A percentile compares a stretch with the other conserved stretches of the same genome.
Evolutionary conservation across 2,113 vertebrate genomes (phyloP).

Genomic region (Muscicapa adusta): DNA sequence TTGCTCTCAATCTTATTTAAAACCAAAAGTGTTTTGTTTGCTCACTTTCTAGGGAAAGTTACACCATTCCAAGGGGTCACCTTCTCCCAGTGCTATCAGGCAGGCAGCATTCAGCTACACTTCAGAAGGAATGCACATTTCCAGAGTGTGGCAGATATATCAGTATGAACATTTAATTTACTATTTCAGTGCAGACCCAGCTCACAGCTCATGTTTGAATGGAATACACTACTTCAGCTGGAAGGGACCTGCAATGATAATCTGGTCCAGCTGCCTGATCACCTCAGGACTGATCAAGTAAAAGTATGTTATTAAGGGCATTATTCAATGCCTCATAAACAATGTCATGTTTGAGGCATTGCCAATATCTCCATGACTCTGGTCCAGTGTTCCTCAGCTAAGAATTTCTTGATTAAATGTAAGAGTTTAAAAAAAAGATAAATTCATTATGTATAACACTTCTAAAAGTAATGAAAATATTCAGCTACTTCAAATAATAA

Average conservation of each 20-base stretch:
- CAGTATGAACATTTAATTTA: neutral
- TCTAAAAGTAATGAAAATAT: neutral
- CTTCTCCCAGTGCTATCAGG: neutral
- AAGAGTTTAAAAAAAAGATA: neutral
- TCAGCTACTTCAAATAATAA: neutral
- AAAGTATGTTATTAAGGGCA: neutral
- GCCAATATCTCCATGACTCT: fast-evolving
- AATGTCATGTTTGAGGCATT: neutral
- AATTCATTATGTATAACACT: neutral
- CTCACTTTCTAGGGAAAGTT: neutral
- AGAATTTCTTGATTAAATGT: neutral
- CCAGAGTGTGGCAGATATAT: neutral
- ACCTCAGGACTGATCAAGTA: neutral
- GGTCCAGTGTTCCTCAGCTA: neutral
- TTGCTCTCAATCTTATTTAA: neutral
- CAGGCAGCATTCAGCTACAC: neutral
- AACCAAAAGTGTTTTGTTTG: neutral
- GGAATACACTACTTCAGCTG: neutral
- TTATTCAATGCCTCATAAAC: neutral
- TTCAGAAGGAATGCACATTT: neutral
- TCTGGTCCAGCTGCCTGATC: neutral
- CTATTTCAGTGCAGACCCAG: neutral
- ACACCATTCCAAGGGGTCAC: neutral
- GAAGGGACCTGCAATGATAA: neutral
- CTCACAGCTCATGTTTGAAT: neutral